These are phyloP conservation scores for Solen grandis DNA, from an alignment of 1,140 invertebrate genomes.

Conservation along the genomic window DNA sequence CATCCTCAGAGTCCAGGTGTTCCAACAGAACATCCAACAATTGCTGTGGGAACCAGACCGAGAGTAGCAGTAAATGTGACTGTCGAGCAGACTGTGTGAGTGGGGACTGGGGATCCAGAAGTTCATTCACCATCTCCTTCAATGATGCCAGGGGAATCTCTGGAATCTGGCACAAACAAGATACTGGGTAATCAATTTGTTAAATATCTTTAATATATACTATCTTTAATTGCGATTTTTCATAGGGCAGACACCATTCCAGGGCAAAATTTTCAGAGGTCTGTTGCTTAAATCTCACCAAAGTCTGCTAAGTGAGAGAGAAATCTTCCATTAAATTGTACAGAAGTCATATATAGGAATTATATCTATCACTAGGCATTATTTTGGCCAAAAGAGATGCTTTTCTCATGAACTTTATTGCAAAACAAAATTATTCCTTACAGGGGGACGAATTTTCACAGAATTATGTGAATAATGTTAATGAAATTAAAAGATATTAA, in stretches of 20 bases:
- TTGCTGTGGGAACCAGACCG: not conserved
- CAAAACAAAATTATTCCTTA: too few species aligned
- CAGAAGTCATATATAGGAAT: too few species aligned
- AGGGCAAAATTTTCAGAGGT: not conserved
- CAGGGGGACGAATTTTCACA: too few species aligned
- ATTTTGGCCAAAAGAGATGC: too few species aligned
- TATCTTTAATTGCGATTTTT: not conserved
- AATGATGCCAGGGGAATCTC: not conserved
- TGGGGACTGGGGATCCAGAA: conserved; percentile 18
- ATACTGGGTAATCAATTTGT: not conserved
- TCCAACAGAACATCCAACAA: conserved; percentile 8
- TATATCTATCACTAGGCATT: too few species aligned
- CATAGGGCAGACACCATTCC: not conserved
- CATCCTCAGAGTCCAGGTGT: conserved; percentile 16
- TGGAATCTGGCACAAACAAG: not conserved
- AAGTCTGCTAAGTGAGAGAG: not conserved
- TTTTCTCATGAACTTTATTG: too few species aligned
- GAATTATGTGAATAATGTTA: too few species aligned
- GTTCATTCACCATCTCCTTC: conserved; percentile 1
- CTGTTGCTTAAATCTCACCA: not conserved
- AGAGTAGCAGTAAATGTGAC: conserved; percentile 10
- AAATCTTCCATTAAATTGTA: not conserved
- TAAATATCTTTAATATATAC: not conserved
- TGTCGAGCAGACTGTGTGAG: conserved; percentile 9
- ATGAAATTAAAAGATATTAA: too few species aligned